Conservation (phyloP, 2,888 invertebrate species). For the Sympetrum striolatum region DNA sequence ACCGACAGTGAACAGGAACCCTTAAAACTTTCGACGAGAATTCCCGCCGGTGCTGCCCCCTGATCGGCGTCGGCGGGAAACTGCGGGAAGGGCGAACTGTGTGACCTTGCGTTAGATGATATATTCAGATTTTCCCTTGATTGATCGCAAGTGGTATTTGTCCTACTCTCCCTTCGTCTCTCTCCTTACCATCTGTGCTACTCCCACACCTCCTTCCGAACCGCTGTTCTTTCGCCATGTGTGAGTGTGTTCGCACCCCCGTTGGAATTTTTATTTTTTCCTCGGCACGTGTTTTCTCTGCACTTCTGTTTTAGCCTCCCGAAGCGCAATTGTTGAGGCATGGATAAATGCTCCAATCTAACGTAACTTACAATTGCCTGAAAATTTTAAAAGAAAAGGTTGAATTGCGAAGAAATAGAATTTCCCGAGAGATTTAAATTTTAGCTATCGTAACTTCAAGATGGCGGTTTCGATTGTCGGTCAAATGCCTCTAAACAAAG, state of each 20-base stretch:
- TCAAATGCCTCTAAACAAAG: too few species aligned
- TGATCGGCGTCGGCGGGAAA: neutral
- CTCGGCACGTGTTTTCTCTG: too few species aligned
- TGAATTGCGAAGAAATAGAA: too few species aligned
- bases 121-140: slow-evolving; percentile 38
- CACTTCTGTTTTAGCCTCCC: too few species aligned
- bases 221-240: neutral
- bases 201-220: neutral
- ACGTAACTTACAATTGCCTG: too few species aligned
- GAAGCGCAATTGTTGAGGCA: too few species aligned
- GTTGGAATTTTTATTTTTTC: neutral
- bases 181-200: neutral
- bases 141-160: slow-evolving; percentile 42
- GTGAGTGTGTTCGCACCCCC: neutral
- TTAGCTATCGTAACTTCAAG: too few species aligned
- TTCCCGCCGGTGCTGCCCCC: neutral
- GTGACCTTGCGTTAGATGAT: slow-evolving; percentile 24
- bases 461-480: too few species aligned
- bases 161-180: neutral
- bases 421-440: too few species aligned
- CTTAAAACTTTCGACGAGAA: neutral
- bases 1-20: neutral
- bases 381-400: too few species aligned
- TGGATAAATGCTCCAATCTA: too few species aligned
- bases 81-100: slow-evolving; percentile 30